A percentile compares a stretch with the other conserved stretches of the same genome.
These are phyloP conservation scores for Apodemia hepburni DNA, from an alignment of 2,888 invertebrate species.

Conservation along the genomic window DNA sequence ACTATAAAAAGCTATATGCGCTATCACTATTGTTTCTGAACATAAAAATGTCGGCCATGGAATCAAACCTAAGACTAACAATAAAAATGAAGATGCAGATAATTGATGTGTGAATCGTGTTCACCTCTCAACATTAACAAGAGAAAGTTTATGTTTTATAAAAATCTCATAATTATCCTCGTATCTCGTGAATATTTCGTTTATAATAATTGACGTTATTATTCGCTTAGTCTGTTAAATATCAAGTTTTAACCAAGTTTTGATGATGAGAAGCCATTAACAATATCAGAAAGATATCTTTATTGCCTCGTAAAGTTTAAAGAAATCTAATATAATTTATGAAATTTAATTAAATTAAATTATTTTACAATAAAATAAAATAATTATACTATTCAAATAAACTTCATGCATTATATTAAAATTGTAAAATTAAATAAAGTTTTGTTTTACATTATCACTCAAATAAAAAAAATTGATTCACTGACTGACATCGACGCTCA, in stretches of 20 bases:
- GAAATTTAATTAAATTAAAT: too few species aligned
- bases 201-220: neutral
- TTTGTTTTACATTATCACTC: too few species aligned
- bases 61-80: conserved; percentile 15
- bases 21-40: conserved; percentile 16
- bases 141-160: conserved; percentile 27
- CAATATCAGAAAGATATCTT: neutral
- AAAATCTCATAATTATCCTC: conserved; percentile 15
- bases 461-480: too few species aligned
- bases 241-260: neutral
- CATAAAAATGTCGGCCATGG: conserved; percentile 19
- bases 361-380: too few species aligned
- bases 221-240: conserved; percentile 4
- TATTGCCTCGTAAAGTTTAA: neutral
- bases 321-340: neutral
- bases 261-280: neutral
- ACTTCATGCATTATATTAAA: neutral
- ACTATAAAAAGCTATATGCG: neutral
- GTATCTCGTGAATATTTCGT: neutral
- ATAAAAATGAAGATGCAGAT: conserved; percentile 22
- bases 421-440: too few species aligned
- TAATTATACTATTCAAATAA: too few species aligned
- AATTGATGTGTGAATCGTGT: conserved; percentile 25
- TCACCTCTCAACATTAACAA: conserved; percentile 18
- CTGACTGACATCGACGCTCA: too few species aligned